Percentiles rank a stretch among this genome's conserved stretches.
These are phyloP conservation scores for Kryptolebias marmoratus DNA, from an alignment of 2,113 vertebrate species.

Conservation along the genomic window DNA sequence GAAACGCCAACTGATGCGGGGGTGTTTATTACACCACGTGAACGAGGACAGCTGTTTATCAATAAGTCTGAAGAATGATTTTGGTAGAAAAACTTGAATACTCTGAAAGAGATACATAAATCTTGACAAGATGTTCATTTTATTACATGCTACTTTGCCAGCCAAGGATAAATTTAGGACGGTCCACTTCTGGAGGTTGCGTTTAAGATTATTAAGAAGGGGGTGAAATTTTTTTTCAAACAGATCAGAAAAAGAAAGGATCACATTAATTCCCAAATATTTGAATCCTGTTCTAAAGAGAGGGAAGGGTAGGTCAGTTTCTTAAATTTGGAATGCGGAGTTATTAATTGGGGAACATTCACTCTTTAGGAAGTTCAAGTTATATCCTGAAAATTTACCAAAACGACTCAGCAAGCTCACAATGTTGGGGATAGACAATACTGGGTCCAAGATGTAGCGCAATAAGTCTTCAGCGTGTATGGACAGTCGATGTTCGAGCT, in stretches of 20 bases:
- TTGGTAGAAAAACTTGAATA: no score
- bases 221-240: no score
- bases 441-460: not conserved
- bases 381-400: constrained; percentile 2
- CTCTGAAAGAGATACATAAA: no score
- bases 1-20: not conserved
- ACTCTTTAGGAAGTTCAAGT: constrained; percentile 1
- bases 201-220: no score
- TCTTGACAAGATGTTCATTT: not conserved
- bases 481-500: constrained; percentile 1
- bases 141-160: not conserved
- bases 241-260: no score
- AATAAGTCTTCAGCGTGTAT: constrained; percentile 1
- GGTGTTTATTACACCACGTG: not conserved
- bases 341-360: not conserved
- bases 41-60: not conserved
- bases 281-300: not conserved
- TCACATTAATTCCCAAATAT: not conserved
- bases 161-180: not conserved
- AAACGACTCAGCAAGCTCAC: not conserved
- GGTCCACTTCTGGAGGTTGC: no score
- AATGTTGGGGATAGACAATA: not conserved
- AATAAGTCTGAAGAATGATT: no score
- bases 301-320: not conserved
- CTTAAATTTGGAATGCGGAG: not conserved